Conservation (phyloP, 2,113 vertebrate genomes). For the Melanerpes aurifrons region DNA sequence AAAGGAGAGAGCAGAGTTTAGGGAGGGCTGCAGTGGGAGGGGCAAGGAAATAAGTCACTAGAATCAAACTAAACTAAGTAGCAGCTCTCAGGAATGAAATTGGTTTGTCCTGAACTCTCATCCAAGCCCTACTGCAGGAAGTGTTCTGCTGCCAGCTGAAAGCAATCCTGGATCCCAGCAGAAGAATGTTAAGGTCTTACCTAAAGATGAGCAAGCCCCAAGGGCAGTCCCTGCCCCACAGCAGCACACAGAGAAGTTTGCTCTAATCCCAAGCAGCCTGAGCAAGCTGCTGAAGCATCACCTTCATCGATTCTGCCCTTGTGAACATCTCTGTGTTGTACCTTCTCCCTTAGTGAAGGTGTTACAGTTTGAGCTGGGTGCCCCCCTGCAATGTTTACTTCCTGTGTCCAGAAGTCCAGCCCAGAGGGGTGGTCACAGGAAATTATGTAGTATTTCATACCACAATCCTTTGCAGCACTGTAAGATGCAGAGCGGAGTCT, state of each 20-base stretch:
- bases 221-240: neutral
- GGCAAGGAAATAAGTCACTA: neutral
- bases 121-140: neutral
- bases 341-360: too few species aligned
- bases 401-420: too few species aligned
- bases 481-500: too few species aligned
- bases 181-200: neutral
- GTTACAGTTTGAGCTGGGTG: too few species aligned
- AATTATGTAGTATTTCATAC: too few species aligned
- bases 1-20: neutral
- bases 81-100: neutral
- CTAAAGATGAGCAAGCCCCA: accelerated
- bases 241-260: neutral
- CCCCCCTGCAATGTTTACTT: too few species aligned
- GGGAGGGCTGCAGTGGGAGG: accelerated
- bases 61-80: neutral
- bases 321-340: neutral
- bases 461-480: too few species aligned
- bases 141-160: neutral
- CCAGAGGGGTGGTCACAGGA: too few species aligned
- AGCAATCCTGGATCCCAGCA: neutral
- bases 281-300: neutral
- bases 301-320: neutral
- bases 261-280: neutral
- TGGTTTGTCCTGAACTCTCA: neutral